phyloP scores from a whole-genome alignment of 1,140 invertebrate genomes.

The Aphis craccivora region DNA sequence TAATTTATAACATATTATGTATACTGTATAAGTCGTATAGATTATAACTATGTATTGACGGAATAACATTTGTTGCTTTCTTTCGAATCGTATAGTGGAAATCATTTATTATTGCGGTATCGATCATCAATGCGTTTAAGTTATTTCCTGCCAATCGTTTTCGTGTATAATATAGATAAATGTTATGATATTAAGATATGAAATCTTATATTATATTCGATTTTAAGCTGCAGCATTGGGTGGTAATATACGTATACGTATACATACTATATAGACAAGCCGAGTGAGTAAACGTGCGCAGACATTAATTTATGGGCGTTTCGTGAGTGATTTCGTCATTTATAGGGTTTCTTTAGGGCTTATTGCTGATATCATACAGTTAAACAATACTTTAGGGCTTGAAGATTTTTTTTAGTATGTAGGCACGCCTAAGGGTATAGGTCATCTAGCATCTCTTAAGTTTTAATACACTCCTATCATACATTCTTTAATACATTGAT shows the following conservation, averaged over 20 bases:
- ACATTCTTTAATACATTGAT: not conserved
- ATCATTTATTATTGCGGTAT: not conserved
- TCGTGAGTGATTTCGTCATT: not conserved
- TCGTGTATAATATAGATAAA: conserved; percentile 11
- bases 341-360: conserved; percentile 4
- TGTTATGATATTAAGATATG: not conserved
- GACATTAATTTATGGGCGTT: conserved; percentile 14
- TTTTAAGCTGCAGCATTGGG: not conserved
- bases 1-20: not conserved
- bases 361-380: not conserved
- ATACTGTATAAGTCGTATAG: not conserved
- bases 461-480: not conserved
- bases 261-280: not conserved
- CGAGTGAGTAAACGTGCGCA: not conserved
- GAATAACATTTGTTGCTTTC: not conserved
- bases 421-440: not conserved
- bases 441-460: not conserved
- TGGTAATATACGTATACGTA: not conserved
- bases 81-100: not conserved
- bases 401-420: not conserved
- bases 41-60: not conserved
- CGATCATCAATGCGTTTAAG: not conserved
- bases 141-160: conserved; percentile 32
- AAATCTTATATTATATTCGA: not conserved
- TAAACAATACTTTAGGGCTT: not conserved